phyloP scores from a whole-genome alignment of 1,140 invertebrate species.

The Myzus persicae region DNA sequence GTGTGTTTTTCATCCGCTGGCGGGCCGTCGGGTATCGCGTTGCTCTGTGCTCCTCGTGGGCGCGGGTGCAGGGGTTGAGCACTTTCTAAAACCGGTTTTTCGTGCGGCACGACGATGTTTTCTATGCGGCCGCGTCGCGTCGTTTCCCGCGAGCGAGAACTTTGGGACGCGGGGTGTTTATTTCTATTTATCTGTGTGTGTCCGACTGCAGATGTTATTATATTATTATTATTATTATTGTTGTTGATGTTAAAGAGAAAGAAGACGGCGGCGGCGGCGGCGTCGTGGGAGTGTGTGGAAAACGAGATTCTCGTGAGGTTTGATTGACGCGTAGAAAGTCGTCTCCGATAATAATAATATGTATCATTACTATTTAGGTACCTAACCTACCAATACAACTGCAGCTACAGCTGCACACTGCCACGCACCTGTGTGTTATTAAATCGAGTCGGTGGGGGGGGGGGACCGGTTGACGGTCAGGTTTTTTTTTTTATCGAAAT shows the following conservation, averaged over 20 bases:
- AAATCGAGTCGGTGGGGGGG: background rate
- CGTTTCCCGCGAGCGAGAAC: background rate
- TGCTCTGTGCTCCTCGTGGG: background rate
- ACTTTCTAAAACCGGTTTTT: conserved; percentile 57
- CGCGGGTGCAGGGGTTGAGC: conserved; percentile 5
- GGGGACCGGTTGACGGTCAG: background rate
- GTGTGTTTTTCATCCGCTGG: background rate
- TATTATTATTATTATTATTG: background rate
- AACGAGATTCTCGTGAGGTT: conserved; percentile 42
- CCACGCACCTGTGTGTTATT: background rate
- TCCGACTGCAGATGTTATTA: background rate
- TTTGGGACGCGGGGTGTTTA: background rate
- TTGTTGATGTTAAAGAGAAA: background rate
- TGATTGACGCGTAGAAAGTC: conserved; percentile 53
- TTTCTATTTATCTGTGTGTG: background rate
- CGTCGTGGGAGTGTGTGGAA: background rate
- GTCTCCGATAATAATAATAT: background rate
- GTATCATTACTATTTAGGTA: background rate
- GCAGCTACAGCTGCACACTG: too few relatives aligned
- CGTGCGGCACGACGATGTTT: conserved; percentile 41
- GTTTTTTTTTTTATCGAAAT: background rate
- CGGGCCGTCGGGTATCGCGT: background rate
- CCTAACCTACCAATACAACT: background rate
- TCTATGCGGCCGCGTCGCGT: too few relatives aligned
- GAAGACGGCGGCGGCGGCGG: background rate